Percentiles rank a stretch among this genome's conserved stretches.
Conservation (phyloP, 2,888 invertebrate species). For the Encarsia formosa region DNA sequence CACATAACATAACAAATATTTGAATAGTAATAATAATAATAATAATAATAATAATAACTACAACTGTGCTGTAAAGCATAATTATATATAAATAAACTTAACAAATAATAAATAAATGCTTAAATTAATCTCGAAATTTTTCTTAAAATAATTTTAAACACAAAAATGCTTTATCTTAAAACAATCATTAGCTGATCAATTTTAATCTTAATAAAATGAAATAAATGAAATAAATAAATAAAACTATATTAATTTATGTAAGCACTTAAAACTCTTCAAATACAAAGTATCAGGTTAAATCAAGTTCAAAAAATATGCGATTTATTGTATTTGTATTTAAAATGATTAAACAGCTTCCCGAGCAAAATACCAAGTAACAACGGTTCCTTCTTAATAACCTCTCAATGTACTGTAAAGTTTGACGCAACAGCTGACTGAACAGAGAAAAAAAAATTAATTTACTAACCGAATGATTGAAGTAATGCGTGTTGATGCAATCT, state of each 20-base stretch:
- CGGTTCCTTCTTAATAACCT: background rate
- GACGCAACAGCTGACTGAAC: background rate
- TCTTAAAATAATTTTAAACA: background rate
- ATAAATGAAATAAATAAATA: background rate
- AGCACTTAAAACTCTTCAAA: background rate
- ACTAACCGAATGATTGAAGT: slow-evolving; percentile 56
- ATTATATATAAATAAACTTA: no score
- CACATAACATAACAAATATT: no score
- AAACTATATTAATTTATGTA: background rate
- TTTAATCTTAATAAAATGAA: background rate
- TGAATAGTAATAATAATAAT: no score
- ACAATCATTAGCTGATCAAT: background rate
- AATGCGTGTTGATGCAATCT: slow-evolving; percentile 48
- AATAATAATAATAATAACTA: no score
- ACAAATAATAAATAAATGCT: no score
- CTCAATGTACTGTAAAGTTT: background rate
- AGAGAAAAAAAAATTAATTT: background rate
- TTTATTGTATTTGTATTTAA: no score
- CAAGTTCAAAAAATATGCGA: no score
- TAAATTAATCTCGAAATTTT: no score
- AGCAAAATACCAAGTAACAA: background rate
- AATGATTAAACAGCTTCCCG: background rate
- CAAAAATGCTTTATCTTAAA: background rate
- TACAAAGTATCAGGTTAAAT: no score
- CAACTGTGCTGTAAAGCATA: no score